Evolutionary conservation across 1,140 invertebrate species (phyloP).

Genomic region (Drosophila aff.): DNA sequence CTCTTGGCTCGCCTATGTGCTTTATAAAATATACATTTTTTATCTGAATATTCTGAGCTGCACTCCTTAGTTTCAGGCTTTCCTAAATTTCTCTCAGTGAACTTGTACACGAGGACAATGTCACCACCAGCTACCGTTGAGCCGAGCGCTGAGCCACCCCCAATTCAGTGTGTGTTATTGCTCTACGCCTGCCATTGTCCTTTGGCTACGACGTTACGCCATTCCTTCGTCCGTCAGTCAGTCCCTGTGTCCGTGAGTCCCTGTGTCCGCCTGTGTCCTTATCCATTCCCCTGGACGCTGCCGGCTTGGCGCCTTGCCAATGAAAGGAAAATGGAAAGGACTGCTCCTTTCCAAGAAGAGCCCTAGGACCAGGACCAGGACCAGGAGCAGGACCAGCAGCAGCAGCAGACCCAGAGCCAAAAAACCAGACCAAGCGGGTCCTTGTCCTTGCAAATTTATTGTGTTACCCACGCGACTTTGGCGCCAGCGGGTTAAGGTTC

Average conservation of each 20-base stretch:
- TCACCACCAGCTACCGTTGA: conserved; percentile 79
- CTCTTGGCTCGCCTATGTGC: too few relatives aligned
- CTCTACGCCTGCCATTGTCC: conserved; percentile 74
- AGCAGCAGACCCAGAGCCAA: neutral
- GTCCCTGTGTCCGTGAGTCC: conserved; percentile 2
- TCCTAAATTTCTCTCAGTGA: neutral
- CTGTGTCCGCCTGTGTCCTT: conserved; percentile 22
- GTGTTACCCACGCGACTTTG: conserved; percentile 78
- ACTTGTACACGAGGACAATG: conserved; percentile 55
- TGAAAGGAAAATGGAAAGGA: conserved; percentile 20
- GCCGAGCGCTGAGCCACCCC: conserved; percentile 55
- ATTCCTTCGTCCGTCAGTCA: neutral
- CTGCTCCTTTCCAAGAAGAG: conserved; percentile 1
- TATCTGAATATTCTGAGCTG: neutral
- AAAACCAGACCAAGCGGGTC: conserved; percentile 34
- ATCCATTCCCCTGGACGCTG: conserved; percentile 38
- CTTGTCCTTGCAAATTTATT: conserved; percentile 77
- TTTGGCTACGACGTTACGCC: conserved; percentile 14
- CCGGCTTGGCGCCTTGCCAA: conserved; percentile 68
- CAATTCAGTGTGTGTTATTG: conserved; percentile 64
- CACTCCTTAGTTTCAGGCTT: neutral
- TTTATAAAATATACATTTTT: too few relatives aligned
- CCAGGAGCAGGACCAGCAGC: neutral
- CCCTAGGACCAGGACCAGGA: neutral
- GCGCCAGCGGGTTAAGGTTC: conserved; percentile 76